Evolutionary conservation across 2,113 vertebrate species (phyloP), one percentile per base, ranked within the genome.

Genomic region (Lanius collurio): DNA sequence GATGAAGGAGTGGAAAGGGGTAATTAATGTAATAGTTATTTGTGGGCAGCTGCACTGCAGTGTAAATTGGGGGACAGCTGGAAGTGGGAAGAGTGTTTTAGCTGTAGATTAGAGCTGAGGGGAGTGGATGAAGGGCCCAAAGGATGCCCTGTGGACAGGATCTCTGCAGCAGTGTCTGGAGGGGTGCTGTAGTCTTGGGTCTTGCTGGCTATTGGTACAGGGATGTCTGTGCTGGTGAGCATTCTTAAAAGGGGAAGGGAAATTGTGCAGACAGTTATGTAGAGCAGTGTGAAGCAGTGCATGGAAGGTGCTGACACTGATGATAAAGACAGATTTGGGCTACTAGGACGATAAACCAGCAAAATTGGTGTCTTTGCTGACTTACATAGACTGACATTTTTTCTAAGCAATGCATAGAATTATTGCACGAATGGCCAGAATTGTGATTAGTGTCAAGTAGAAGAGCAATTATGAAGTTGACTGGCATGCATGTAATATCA

Each of bases 261-360:
- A 74, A 90, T 90, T 50, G 39, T 78, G 42, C 68, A 86, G 90
- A 69, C 88, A 63, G 47, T 90, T 90, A 26, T 13, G 42, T 47
- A 80, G 67, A 76, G 53, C 85, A 65, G 62, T 92, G 90, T 93
- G 85, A 94, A 88, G 21, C 59, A 86, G 92, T 31, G 90, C 88
- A 50, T 10, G 17, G 86, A 90, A 93, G 89, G 69, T 71, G 60
- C 89, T 94, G 91, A 97, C 89, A 63, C 83, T 90, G 68, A 93
- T 93, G 60, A 44, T 90, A 56, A 87, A 94, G 95, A 94, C 93
- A 92, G 91, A 92, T 95, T 89, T 84, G 64, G 94, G 93, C 87
- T 93, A 91, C 76, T 87, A 84, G 95, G 91, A 86, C 94, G 93
- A 89, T 74, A 92, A 92, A 75, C 68, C 60, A 83, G 90, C 28